Conservation (phyloP, 2,113 vertebrate genomes). For the Pygoscelis adeliae region DNA sequence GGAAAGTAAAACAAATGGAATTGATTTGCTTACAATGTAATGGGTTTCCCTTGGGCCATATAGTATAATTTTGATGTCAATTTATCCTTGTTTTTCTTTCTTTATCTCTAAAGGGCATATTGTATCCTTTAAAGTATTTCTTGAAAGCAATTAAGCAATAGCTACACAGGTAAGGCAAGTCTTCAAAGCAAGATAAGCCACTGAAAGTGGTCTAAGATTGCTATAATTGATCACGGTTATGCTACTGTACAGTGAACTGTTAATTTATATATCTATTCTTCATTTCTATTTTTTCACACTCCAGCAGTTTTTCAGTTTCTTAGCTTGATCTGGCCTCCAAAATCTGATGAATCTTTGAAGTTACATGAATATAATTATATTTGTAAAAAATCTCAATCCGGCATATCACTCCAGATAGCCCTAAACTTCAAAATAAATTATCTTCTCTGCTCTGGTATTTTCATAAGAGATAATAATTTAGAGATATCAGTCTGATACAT, state of each 20-base stretch:
- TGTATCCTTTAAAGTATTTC: not conserved
- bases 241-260: not conserved
- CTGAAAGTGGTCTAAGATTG: not conserved
- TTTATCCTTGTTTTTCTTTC: not conserved
- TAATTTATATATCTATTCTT: not conserved
- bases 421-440: not conserved
- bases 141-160: not conserved
- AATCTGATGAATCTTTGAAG: not conserved
- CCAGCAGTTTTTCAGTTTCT: not conserved
- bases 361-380: not conserved
- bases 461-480: not conserved
- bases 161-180: not conserved
- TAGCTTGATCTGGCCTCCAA: not conserved
- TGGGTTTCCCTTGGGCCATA: not conserved
- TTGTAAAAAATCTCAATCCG: not conserved
- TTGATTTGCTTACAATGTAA: conserved; percentile 5
- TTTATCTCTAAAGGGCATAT: not conserved
- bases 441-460: not conserved
- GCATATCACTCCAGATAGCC: not conserved
- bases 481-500: not conserved
- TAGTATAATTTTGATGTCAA: not conserved
- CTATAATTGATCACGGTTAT: rapidly evolving
- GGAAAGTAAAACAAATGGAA: conserved; percentile 6
- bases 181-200: not conserved
- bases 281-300: not conserved